Percentiles rank a stretch among this genome's conserved stretches.
These are phyloP conservation scores for Nesometra sesokonis DNA, from an alignment of 35 echinoderm and acorn worm genomes.

Conservation along the genomic window DNA sequence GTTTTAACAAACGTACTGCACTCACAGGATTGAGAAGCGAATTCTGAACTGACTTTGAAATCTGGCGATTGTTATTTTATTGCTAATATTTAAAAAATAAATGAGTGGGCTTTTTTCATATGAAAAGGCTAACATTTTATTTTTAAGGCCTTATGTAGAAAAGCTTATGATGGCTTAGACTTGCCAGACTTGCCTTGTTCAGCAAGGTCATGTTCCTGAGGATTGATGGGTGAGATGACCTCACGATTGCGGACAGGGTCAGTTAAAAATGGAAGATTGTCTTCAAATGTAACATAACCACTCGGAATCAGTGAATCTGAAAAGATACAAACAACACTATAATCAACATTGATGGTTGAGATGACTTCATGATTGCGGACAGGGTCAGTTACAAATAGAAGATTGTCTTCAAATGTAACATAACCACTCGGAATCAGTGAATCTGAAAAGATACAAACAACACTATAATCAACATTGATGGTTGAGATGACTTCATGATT, in stretches of 20 bases:
- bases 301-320: background rate
- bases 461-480: too few species aligned
- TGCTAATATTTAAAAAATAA: too few species aligned
- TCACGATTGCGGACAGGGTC: background rate
- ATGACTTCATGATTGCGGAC: slow-evolving; percentile 2
- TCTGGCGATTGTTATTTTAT: too few species aligned
- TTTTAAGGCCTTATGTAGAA: too few species aligned
- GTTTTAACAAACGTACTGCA: too few species aligned
- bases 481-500: too few species aligned
- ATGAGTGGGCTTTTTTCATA: too few species aligned
- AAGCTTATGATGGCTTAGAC: too few species aligned
- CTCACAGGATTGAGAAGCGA: too few species aligned
- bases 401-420: slow-evolving; percentile 11
- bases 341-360: background rate
- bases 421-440: slow-evolving; percentile 5
- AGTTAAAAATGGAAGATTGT: background rate
- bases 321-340: background rate
- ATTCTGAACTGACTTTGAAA: too few species aligned
- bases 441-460: background rate
- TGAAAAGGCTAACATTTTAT: too few species aligned
- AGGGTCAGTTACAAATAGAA: background rate
- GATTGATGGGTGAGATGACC: slow-evolving; percentile 3
- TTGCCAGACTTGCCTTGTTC: too few species aligned
- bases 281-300: background rate
- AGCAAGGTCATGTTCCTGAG: background rate